Evolutionary conservation across 2,113 vertebrate species (phyloP), one percentile per base, ranked within the genome.

Genomic region (Centropus bengalensis): DNA sequence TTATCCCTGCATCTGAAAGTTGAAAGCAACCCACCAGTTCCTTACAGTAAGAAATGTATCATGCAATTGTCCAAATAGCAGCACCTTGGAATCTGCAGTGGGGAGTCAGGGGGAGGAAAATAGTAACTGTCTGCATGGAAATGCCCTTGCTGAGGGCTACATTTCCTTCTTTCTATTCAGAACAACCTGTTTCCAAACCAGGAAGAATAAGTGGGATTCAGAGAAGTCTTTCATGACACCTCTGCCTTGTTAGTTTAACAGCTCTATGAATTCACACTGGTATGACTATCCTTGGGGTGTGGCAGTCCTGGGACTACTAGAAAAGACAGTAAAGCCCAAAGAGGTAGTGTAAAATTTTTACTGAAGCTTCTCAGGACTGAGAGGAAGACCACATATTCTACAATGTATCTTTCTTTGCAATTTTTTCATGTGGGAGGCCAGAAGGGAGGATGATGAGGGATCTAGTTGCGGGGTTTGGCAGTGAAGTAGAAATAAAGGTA

Each of bases 401-500:
- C 66, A 52, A 56, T 69, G 7, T 87, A 87, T 94, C 84, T 68
- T 68, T 67, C 28, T 56, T 75, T 60, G 40, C 23, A 0, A 2
- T 24, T 58, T 28, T 49, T 24, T 86, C 82, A 42, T 71, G 52
- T 2, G 1, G 16, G 23, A 71, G 12, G 21, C 68, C 80, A 77
- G 54, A 51, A 83, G 27, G 58, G 44, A 84, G 33, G 62, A 56
- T 45, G 27, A 64, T 54, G 77, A 82, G 58, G 55, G 30, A 86
- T 51, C 42, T 55, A 62, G n/a, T 74, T 80, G n/a, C 8, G 15
- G 38, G 55, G 22, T 28, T 89, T 82, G 79, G 51, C 45, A 93
- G 42, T 45, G 32, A 86, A 80, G 64, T 59, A 90, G 82, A 82
- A 94, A 91, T 80, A 81, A 73, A 90, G 79, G 63, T 63, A 70